A percentile compares a stretch with the other conserved stretches of the same genome.
Evolutionary conservation across 92 coral and sea anemone species (phyloP).

Genomic region (Meandrina meandrites): DNA sequence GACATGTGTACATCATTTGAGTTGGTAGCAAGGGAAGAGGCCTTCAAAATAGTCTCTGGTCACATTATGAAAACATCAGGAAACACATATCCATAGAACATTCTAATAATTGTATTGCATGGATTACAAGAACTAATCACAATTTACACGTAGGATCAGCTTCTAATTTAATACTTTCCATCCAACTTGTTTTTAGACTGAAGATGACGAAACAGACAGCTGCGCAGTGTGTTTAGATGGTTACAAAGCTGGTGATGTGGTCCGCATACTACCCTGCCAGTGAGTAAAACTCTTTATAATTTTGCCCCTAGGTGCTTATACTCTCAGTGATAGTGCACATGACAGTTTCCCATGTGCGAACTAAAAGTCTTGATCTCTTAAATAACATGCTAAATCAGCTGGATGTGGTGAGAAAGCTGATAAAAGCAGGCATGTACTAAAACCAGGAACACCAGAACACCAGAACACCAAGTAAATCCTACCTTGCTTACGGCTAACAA

Average conservation of each 20-base stretch:
- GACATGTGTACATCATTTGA: no score
- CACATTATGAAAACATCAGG: no score
- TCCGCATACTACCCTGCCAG: constrained; percentile 97
- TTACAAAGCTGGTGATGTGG: constrained; percentile 85
- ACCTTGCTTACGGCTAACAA: no score
- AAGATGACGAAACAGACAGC: constrained; percentile 87
- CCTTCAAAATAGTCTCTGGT: no score
- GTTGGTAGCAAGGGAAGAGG: no score
- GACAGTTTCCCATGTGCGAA: neutral
- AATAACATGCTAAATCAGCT: neutral
- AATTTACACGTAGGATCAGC: neutral
- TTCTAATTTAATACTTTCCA: neutral
- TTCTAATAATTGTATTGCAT: neutral
- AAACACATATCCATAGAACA: no score
- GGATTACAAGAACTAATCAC: neutral
- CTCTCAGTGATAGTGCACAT: neutral
- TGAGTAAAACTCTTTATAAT: constrained; percentile 41
- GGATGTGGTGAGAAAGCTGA: neutral
- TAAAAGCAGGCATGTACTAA: no score
- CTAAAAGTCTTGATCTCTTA: neutral
- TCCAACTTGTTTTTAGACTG: constrained; percentile 60
- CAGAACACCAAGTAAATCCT: no score
- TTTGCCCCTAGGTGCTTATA: neutral
- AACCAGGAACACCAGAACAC: no score
- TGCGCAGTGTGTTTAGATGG: constrained; percentile 99